phyloP scores from a whole-genome alignment of 2,113 vertebrate genomes.

The Xiphophorus hellerii region DNA sequence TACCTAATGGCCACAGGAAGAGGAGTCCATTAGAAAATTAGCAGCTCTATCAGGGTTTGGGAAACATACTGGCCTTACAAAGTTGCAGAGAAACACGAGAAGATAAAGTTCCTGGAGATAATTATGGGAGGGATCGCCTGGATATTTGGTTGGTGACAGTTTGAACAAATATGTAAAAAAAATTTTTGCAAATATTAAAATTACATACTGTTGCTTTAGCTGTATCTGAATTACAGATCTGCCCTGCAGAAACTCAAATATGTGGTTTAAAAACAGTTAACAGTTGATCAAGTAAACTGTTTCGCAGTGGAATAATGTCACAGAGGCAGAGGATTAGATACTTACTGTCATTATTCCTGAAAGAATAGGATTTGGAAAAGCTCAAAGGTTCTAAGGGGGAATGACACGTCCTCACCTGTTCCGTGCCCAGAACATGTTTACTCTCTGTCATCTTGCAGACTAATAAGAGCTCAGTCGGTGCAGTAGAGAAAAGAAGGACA shows the following conservation, averaged over 20 bases:
- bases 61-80: constrained; percentile 10
- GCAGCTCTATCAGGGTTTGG: constrained; percentile 57
- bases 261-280: too few species aligned
- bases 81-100: constrained; percentile 35
- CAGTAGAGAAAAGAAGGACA: background rate
- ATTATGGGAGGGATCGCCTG: background rate
- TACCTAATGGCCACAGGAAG: constrained; percentile 67
- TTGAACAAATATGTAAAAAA: too few species aligned
- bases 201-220: too few species aligned
- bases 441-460: constrained; percentile 9
- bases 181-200: too few species aligned
- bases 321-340: background rate
- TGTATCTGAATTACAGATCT: too few species aligned
- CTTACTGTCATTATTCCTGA: background rate
- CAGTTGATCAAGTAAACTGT: background rate
- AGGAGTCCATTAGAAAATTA: constrained; percentile 68
- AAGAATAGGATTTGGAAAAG: background rate
- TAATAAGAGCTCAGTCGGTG: background rate
- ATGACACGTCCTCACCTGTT: constrained; percentile 10
- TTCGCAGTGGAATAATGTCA: background rate
- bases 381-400: constrained; percentile 13
- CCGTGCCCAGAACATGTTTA: background rate
- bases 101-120: constrained; percentile 1
- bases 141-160: background rate
- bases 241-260: too few species aligned